Evolutionary conservation across 2,113 vertebrate genomes (phyloP), one percentile per base, ranked within the genome.

Genomic region (Poeciliopsis turrubarensis): DNA sequence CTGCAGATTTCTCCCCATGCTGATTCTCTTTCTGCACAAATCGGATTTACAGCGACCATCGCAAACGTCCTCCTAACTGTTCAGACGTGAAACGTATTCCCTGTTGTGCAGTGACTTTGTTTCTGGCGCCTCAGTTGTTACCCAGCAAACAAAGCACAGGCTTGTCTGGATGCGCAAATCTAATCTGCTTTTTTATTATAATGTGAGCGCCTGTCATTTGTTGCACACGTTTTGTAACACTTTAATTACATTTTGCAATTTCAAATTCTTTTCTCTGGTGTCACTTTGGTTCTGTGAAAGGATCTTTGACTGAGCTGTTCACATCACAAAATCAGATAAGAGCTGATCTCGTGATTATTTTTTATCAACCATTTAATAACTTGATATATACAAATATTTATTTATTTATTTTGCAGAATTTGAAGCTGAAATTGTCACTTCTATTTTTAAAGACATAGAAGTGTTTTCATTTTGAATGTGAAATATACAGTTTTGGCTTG

Each of bases 211-310:
- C 60, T 7, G 27, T 66, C 66, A 70, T 44, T 19, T 65, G 31
- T 77, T 44, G 8, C 41, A 65, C n/a, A 26, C 73, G 72, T 84
- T 76, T 47, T 29, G 15, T 29, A 60, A 63, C 81, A 60, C 73
- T 75, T 31, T 11, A 71, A 67, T 57, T 68, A 25, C 62, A 14
- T 87, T 83, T 82, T 82, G 65, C 70, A 75, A 51, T 78, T 72
- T 64, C 73, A 37, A 0, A 62, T 65, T 10, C 65, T 11, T 27
- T 65, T 77, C 51, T 65, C 72, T 61, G 72, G 29, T 74, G 64
- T 73, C 57, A 22, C 77, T 72, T 5, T 44, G 3, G 62, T 26
- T 25, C 0, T 27, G 31, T 86, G 71, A 90, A 89, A 82, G 85
- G 76, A 0, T 31, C 78, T 74, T 85, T 57, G 71, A 79, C 76